Conservation (phyloP, 2,888 invertebrate genomes). For the Hedya salicella region DNA sequence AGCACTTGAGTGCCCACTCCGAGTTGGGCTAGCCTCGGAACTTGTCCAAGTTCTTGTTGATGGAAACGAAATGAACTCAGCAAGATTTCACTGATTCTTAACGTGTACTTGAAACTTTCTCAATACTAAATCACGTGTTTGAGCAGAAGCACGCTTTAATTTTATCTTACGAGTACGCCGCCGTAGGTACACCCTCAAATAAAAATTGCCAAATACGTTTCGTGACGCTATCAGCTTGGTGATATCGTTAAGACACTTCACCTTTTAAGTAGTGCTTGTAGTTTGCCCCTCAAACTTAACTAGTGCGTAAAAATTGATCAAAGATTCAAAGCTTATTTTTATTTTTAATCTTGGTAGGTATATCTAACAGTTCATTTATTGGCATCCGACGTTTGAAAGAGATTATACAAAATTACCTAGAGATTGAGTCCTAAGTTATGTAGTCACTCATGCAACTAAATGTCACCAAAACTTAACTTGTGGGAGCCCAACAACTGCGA, state of each 20-base stretch:
- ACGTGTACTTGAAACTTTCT: constrained; percentile 40
- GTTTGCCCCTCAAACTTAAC: background rate
- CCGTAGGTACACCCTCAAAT: too few relatives aligned
- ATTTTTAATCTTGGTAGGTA: too few relatives aligned
- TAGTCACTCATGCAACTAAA: too few relatives aligned
- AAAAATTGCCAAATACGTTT: too few relatives aligned
- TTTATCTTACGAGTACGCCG: too few relatives aligned
- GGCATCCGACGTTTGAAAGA: too few relatives aligned
- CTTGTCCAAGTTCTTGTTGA: constrained; percentile 37
- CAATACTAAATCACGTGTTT: constrained; percentile 32
- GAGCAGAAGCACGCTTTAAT: background rate
- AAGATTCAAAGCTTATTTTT: background rate
- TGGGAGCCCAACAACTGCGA: too few relatives aligned
- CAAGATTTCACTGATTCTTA: constrained; percentile 35
- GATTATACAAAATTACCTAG: too few relatives aligned
- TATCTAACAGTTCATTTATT: too few relatives aligned
- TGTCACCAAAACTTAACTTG: too few relatives aligned
- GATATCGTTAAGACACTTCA: background rate
- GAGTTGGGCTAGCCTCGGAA: constrained; percentile 43
- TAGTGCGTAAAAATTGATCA: background rate
- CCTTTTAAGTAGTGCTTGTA: background rate
- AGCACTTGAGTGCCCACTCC: constrained; percentile 28
- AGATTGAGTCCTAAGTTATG: too few relatives aligned
- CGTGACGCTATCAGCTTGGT: background rate
- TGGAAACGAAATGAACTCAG: constrained; percentile 42